Percentiles rank a stretch among this genome's conserved stretches.
Conservation (phyloP, 2,797 vertebrate species). For the Xyrichtys novacula region DNA sequence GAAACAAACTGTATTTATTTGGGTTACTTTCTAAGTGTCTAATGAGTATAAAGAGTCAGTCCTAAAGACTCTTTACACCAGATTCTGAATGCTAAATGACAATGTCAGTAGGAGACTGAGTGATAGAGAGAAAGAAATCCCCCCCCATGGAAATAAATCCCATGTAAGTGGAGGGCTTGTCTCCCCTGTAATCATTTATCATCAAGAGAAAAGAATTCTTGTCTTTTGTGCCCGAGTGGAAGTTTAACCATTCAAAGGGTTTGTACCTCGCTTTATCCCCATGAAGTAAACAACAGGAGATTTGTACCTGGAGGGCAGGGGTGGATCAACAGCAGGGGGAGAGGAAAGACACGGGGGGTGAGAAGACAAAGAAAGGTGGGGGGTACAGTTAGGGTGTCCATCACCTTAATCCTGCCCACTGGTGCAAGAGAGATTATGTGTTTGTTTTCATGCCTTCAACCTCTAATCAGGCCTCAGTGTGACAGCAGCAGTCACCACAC, state of each 20-base stretch:
- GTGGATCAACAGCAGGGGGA: constrained; percentile 51
- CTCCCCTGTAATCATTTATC: constrained; percentile 69
- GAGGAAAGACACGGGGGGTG: constrained; percentile 26
- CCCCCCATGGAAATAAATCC: constrained; percentile 58
- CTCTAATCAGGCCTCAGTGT: constrained; percentile 52
- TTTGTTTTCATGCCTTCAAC: constrained; percentile 55
- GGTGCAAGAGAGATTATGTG: constrained; percentile 57
- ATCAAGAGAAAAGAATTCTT: constrained; percentile 67
- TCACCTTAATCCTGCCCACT: constrained; percentile 70
- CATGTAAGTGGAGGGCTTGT: constrained; percentile 55
- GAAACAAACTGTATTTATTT: background rate
- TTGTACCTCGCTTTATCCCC: constrained; percentile 50
- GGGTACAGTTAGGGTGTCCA: constrained; percentile 57
- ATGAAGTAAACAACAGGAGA: constrained; percentile 69
- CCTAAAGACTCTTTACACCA: constrained; percentile 52
- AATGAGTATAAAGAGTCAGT: constrained; percentile 11
- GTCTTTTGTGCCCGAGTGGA: constrained; percentile 61
- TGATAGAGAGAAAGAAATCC: constrained; percentile 47
- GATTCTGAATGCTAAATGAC: constrained; percentile 45
- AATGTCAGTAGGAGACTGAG: constrained; percentile 47
- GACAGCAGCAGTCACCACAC: constrained; percentile 45
- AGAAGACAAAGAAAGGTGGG: constrained; percentile 9
- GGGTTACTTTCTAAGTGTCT: constrained; percentile 6
- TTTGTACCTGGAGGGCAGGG: constrained; percentile 71
- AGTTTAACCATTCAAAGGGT: constrained; percentile 71